Evolutionary conservation across 2,113 vertebrate species (phyloP).

Genomic region (Meles meles): DNA sequence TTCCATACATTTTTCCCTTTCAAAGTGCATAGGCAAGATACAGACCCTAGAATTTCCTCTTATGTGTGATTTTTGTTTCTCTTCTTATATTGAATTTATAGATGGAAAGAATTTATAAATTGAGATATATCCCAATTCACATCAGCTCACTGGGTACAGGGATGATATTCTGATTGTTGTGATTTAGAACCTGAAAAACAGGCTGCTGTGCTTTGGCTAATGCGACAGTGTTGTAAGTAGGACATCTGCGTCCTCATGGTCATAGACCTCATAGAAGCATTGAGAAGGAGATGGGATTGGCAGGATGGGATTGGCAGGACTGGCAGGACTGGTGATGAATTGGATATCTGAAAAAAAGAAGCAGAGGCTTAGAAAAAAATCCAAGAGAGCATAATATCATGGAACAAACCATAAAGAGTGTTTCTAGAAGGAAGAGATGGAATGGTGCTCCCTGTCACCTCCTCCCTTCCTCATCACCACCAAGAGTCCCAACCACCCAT

Average conservation of each 20-base stretch:
- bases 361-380: background rate
- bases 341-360: background rate
- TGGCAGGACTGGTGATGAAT: too few species aligned
- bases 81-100: background rate
- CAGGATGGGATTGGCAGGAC: background rate
- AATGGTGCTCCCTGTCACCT: background rate
- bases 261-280: background rate
- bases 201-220: background rate
- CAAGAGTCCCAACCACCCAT: background rate
- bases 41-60: background rate
- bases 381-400: background rate
- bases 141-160: background rate
- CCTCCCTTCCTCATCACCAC: background rate
- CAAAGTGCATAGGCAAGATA: background rate
- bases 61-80: background rate
- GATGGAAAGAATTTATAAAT: background rate
- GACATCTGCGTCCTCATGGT: background rate
- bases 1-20: background rate
- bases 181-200: background rate
- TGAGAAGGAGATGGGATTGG: background rate
- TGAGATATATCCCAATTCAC: background rate
- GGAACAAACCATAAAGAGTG: background rate
- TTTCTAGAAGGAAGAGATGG: background rate
- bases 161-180: background rate
- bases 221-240: background rate